Percentiles rank a stretch among this genome's conserved stretches.
Conservation (phyloP, 2,797 vertebrate genomes). For the Hirundo rustica region DNA sequence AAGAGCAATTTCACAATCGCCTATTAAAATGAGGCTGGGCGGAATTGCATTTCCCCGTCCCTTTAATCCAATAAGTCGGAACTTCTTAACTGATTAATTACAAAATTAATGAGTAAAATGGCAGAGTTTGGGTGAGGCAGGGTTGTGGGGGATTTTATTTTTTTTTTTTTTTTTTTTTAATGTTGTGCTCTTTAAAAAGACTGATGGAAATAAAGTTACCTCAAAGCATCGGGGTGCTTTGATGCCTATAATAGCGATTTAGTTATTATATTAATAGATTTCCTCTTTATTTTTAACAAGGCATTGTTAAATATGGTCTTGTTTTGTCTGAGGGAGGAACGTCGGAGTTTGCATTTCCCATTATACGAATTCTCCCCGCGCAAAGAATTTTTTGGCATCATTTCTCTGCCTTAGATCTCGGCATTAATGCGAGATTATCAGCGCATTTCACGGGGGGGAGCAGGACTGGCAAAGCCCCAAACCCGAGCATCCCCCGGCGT, state of each 20-base stretch:
- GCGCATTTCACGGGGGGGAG: not conserved
- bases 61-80: constrained; percentile 59
- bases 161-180: not conserved
- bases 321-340: not conserved
- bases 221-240: constrained; percentile 38
- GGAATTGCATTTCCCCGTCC: constrained; percentile 26
- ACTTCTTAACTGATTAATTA: constrained; percentile 62
- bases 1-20: not conserved
- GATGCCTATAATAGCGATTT: constrained; percentile 39
- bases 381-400: not conserved
- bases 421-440: not conserved
- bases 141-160: not conserved
- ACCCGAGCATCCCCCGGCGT: not conserved
- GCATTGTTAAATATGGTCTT: constrained; percentile 14
- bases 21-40: not conserved
- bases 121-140: constrained; percentile 10
- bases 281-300: constrained; percentile 47
- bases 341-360: not conserved
- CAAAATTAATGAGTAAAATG: constrained; percentile 59
- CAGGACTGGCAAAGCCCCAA: not conserved
- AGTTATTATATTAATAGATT: constrained; percentile 32
- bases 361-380: not conserved
- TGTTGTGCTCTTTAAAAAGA: constrained; percentile 22
- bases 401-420: not conserved
- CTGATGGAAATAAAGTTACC: constrained; percentile 48